A percentile compares a stretch with the other conserved stretches of the same genome.
phyloP scores from a whole-genome alignment of 2,797 vertebrate species.

The Xenopus petersii region DNA sequence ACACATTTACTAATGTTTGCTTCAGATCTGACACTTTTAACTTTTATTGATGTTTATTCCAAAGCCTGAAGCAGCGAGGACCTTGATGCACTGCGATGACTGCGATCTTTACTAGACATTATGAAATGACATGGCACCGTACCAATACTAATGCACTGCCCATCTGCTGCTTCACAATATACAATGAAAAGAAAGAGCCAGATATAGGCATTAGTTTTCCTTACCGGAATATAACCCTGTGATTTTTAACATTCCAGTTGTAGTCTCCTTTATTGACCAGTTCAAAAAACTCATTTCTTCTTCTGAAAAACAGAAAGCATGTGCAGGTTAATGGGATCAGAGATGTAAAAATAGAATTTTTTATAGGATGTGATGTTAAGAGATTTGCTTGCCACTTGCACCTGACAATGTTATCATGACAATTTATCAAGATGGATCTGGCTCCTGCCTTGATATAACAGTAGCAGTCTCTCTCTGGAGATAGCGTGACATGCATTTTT shows the following conservation, averaged over 20 bases:
- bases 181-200: no score
- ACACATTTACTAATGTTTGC: no score
- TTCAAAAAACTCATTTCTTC: constrained; percentile 91
- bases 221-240: constrained; percentile 94
- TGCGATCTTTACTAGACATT: no score
- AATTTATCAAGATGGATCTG: constrained; percentile 65
- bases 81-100: no score
- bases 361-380: constrained; percentile 46
- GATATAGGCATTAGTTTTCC: constrained; percentile 41
- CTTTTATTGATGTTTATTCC: no score
- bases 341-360: constrained; percentile 42
- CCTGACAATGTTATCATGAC: constrained; percentile 61
- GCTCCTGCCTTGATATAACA: constrained; percentile 29
- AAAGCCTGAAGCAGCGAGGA: no score
- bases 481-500: not conserved
- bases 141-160: no score
- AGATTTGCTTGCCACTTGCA: constrained; percentile 48
- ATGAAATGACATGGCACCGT: no score
- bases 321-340: constrained; percentile 48
- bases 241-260: constrained; percentile 90
- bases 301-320: constrained; percentile 69
- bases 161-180: no score
- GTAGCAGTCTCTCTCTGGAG: constrained; percentile 17
- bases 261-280: constrained; percentile 90
- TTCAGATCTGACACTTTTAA: no score